Evolutionary conservation across 2,888 invertebrate species (phyloP).

Genomic region (Arrhopalites spinosus): DNA sequence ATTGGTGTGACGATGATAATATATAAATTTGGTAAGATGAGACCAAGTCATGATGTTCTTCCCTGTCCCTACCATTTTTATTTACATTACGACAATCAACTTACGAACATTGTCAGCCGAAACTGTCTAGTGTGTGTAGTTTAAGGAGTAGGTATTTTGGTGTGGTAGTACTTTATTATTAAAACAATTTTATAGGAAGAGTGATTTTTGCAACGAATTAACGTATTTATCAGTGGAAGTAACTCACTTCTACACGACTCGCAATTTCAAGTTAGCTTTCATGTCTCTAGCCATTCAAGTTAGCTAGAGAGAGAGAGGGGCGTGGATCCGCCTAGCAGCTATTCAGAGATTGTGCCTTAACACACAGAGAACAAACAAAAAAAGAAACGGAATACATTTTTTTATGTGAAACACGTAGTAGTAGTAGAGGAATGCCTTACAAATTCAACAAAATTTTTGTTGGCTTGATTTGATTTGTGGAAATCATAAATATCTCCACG

Average conservation of each 20-base stretch:
- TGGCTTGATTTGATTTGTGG: slow-evolving; percentile 15
- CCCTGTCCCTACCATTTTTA: slow-evolving; percentile 34
- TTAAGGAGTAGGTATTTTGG: slow-evolving; percentile 15
- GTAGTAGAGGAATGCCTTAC: slow-evolving; percentile 23
- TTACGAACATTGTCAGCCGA: slow-evolving; percentile 30
- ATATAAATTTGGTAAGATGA: slow-evolving; percentile 35
- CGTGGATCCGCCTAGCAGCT: slow-evolving; percentile 56
- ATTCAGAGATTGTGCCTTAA: slow-evolving; percentile 57
- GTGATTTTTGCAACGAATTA: slow-evolving; percentile 44
- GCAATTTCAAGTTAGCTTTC: too few species aligned
- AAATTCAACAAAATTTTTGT: slow-evolving; percentile 26
- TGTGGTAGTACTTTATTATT: neutral
- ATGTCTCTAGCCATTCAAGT: too few species aligned
- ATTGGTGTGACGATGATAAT: neutral
- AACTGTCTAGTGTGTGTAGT: slow-evolving; percentile 18
- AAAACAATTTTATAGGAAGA: slow-evolving; percentile 30
- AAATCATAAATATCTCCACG: too few species aligned
- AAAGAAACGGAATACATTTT: slow-evolving; percentile 56
- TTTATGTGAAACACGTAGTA: slow-evolving; percentile 37
- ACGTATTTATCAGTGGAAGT: slow-evolving; percentile 48
- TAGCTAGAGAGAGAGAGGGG: slow-evolving; percentile 56
- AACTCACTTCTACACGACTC: slow-evolving; percentile 56
- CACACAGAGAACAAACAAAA: slow-evolving; percentile 57
- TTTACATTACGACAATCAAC: neutral
- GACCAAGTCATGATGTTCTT: slow-evolving; percentile 1